Evolutionary conservation across 2,797 vertebrate genomes (phyloP).

Genomic region (Tapera naevia): DNA sequence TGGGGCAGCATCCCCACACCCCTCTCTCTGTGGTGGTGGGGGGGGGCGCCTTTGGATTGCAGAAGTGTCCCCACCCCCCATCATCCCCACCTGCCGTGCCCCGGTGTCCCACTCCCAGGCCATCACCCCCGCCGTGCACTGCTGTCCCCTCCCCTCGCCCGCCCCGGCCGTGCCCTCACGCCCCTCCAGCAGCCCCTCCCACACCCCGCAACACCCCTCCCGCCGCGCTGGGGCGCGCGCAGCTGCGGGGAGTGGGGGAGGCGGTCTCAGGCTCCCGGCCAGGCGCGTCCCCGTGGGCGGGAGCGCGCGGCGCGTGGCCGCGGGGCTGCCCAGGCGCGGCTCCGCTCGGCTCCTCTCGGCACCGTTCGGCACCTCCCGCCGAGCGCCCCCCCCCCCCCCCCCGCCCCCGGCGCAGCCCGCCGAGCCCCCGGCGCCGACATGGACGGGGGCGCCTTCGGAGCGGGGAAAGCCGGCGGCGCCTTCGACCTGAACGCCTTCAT

Average conservation of each 20-base stretch:
- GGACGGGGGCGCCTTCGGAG: slow-evolving; percentile 94
- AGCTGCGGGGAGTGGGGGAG: too few relatives aligned
- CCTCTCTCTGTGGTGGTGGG: too few relatives aligned
- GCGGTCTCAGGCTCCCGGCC: not conserved
- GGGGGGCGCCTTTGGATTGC: not conserved
- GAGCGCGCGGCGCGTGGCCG: slow-evolving; percentile 3
- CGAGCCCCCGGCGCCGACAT: slow-evolving; percentile 67
- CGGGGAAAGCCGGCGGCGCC: slow-evolving; percentile 93
- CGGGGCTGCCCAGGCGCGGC: slow-evolving; percentile 19
- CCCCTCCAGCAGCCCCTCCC: too few relatives aligned
- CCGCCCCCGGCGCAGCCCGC: not conserved
- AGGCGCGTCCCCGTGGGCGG: slow-evolving; percentile 24
- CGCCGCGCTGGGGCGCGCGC: too few relatives aligned
- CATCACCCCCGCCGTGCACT: too few relatives aligned
- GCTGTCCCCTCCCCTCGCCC: too few relatives aligned
- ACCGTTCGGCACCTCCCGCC: slow-evolving; percentile 41
- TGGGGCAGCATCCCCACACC: not conserved
- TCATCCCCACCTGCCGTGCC: too few relatives aligned
- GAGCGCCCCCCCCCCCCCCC: not conserved
- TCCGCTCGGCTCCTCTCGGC: not conserved
- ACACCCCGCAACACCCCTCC: too few relatives aligned
- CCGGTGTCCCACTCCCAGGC: too few relatives aligned
- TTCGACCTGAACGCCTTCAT: slow-evolving; percentile 92
- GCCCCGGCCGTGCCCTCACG: too few relatives aligned
- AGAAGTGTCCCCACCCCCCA: not conserved